Evolutionary conservation across 2,113 vertebrate genomes (phyloP).

Genomic region (Semicossyphus pulcher): DNA sequence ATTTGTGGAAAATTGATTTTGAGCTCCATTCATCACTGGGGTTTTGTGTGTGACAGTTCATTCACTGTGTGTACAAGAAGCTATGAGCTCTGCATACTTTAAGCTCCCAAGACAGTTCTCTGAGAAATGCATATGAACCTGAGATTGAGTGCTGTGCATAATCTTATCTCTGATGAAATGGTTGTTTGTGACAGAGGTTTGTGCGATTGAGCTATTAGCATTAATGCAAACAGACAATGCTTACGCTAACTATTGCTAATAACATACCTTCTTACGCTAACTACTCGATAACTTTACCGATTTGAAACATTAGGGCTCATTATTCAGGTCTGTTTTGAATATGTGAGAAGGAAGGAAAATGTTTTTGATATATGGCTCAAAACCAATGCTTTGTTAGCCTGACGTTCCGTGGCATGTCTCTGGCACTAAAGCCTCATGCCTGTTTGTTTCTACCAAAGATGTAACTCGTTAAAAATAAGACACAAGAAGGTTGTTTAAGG

Average conservation of each 20-base stretch:
- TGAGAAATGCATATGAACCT: slow-evolving; percentile 56
- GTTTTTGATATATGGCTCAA: no score
- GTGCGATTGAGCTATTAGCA: slow-evolving; percentile 8
- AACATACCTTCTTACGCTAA: background rate
- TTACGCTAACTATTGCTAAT: background rate
- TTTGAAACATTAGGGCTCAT: background rate
- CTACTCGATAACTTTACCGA: background rate
- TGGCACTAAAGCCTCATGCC: no score
- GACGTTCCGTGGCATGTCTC: no score
- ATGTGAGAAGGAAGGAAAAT: background rate
- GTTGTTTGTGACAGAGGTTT: slow-evolving; percentile 49
- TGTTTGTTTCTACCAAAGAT: no score
- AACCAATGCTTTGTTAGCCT: no score
- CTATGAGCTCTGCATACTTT: slow-evolving; percentile 61
- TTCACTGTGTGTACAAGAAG: slow-evolving; percentile 60
- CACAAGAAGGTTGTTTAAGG: no score
- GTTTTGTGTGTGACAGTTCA: slow-evolving; percentile 69
- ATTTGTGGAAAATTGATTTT: slow-evolving; percentile 73
- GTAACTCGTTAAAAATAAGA: no score
- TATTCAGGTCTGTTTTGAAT: background rate
- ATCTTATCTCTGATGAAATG: slow-evolving; percentile 43
- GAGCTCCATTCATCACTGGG: slow-evolving; percentile 69
- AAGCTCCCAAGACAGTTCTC: slow-evolving; percentile 58
- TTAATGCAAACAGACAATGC: slow-evolving; percentile 1
- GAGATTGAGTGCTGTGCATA: slow-evolving; percentile 55